Conservation (phyloP, 2,888 invertebrate species). For the Harpagoxenus sublaevis region DNA sequence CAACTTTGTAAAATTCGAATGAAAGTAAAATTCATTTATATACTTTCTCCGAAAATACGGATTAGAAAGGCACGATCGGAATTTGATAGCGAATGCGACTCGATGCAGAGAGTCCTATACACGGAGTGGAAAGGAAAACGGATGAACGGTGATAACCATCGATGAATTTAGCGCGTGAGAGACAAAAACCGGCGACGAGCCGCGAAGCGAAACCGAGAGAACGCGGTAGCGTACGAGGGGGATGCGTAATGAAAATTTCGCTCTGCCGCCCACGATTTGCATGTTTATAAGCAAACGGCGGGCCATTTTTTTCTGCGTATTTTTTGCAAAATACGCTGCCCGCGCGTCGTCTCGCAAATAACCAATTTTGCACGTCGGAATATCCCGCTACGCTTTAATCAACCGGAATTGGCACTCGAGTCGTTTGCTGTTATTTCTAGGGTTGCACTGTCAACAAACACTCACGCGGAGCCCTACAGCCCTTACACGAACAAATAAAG, state of each 20-base stretch:
- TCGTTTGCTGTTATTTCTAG: slow-evolving; percentile 57
- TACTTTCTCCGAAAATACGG: slow-evolving; percentile 7
- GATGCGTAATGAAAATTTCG: slow-evolving; percentile 68
- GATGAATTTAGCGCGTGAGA: slow-evolving; percentile 61
- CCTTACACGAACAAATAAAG: not conserved
- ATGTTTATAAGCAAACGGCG: slow-evolving; percentile 80
- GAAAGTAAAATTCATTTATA: slow-evolving; percentile 12
- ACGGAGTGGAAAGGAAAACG: slow-evolving; percentile 49
- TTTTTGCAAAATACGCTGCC: slow-evolving; percentile 63
- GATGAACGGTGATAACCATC: slow-evolving; percentile 62
- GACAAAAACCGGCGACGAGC: slow-evolving; percentile 48
- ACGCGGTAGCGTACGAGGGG: slow-evolving; percentile 47
- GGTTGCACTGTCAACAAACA: slow-evolving; percentile 12
- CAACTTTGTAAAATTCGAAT: slow-evolving; percentile 5
- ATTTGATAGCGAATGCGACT: slow-evolving; percentile 48
- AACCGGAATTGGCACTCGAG: slow-evolving; percentile 70
- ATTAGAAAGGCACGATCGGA: slow-evolving; percentile 36
- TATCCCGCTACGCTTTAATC: slow-evolving; percentile 72
- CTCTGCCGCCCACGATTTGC: slow-evolving; percentile 75
- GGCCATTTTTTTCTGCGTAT: slow-evolving; percentile 61
- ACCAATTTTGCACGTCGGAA: slow-evolving; percentile 75
- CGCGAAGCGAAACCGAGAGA: slow-evolving; percentile 53
- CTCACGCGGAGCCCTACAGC: not conserved
- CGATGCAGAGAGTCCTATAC: slow-evolving; percentile 28
- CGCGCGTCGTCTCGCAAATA: slow-evolving; percentile 66